Base-by-base conservation (phyloP, 2,888 invertebrate genomes). In the Plagodis dolabraria region DNA sequence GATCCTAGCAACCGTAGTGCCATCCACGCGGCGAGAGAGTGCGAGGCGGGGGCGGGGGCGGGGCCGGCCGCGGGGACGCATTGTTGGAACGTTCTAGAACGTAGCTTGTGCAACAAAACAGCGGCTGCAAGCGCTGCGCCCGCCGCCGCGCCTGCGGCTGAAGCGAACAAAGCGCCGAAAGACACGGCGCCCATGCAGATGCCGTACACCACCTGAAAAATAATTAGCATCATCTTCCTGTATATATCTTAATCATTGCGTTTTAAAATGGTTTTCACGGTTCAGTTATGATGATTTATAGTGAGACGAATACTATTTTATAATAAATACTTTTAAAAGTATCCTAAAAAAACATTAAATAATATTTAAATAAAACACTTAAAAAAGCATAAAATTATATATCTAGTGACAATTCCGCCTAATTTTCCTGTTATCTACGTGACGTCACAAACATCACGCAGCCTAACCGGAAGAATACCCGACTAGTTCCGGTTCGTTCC, bases 131-230 rank as follows among this genome's bases (percentile, higher is more conserved):
- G 87, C 0, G 98, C 97, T 0, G 98, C 97, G 4, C 97, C 96
- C 1, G 98, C 96, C 0, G 98, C 97, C 0, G 97, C 97, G 8
- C 97, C 95, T 0, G 97, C 97, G 0, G 97, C 97, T 10, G 97
- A 94, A 53, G 98, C 96, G 86, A 98, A 98, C 11, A 98, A 93
- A 5, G 97, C 95, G 71, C 97, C 97, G 83, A 98, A 98, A 34
- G 97, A 97, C 0, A 97, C 96, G 33, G 97, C 96, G 0, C 98
- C 98, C 94, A 98, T 95, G 76, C 98, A 98, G 53, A 98, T 97
- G 36, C 98, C 98, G 82, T 98, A 98, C 7, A 98, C 97, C 0
- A 97, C 97, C 92, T 92, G 71, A 9, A 49, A 45, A 12, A 12
- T 38, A 9, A 38, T 9, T 5, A 34, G n/a, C n/a, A 42, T 42